phyloP scores from a whole-genome alignment of 1,140 invertebrate genomes.

The Nomia melanderi region DNA sequence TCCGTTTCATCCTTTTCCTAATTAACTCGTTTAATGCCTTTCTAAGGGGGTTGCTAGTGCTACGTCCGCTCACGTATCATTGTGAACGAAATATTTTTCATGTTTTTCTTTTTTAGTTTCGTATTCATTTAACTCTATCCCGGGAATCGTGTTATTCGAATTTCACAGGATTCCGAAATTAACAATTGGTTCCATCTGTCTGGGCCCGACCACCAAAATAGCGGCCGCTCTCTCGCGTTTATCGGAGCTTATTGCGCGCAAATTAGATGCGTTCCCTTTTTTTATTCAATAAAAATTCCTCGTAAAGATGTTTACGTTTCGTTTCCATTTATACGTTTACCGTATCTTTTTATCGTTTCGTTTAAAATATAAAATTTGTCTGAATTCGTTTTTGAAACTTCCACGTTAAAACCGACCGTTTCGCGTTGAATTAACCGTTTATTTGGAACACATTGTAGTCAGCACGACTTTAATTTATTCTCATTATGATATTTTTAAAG shows the following conservation, averaged over 20 bases:
- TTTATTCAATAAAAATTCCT: background rate
- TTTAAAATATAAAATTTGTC: background rate
- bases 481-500: no score
- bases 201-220: background rate
- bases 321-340: background rate
- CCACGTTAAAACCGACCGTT: background rate
- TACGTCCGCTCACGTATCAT: slow-evolving; percentile 10
- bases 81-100: slow-evolving; percentile 2
- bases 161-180: background rate
- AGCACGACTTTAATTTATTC: background rate
- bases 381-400: background rate
- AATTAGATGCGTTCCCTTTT: background rate
- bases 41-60: slow-evolving; percentile 20
- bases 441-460: background rate
- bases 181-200: background rate
- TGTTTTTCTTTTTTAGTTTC: background rate
- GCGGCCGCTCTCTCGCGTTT: background rate
- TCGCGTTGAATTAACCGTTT: background rate
- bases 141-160: background rate
- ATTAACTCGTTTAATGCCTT: slow-evolving; percentile 15
- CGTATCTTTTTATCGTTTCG: background rate
- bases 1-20: background rate
- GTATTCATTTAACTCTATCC: background rate
- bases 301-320: background rate
- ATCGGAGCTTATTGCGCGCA: background rate